A percentile compares a stretch with the other conserved stretches of the same genome.
phyloP scores from a whole-genome alignment of 1,140 invertebrate genomes.

The Oncopeltus fasciatus region DNA sequence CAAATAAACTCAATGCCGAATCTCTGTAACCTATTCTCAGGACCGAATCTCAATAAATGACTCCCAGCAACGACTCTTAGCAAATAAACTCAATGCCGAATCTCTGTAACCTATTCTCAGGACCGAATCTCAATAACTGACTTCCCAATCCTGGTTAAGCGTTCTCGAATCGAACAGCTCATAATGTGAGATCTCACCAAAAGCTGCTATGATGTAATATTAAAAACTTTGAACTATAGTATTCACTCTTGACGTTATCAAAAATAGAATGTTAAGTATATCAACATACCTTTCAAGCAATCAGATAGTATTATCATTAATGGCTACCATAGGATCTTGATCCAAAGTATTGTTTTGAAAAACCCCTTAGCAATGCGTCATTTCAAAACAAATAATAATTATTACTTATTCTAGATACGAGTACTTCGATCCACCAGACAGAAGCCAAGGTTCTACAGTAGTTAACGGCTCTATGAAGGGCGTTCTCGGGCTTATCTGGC shows the following conservation, averaged over 20 bases:
- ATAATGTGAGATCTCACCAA: too few species aligned
- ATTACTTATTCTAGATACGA: constrained; percentile 33
- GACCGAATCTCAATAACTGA: too few species aligned
- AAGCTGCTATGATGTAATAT: too few species aligned
- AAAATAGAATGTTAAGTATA: neutral
- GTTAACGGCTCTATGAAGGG: constrained; percentile 48
- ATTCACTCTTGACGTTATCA: neutral
- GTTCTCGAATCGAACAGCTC: too few species aligned
- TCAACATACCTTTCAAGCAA: neutral
- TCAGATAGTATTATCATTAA: neutral
- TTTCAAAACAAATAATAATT: neutral
- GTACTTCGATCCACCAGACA: constrained; percentile 51
- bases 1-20: too few species aligned
- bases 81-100: too few species aligned
- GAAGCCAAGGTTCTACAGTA: constrained; percentile 46
- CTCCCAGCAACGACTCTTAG: too few species aligned
- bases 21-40: too few species aligned
- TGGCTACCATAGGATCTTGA: neutral
- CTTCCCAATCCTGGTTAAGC: too few species aligned
- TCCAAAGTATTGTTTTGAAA: neutral
- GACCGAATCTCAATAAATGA: too few species aligned
- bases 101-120: too few species aligned
- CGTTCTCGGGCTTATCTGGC: constrained; percentile 48
- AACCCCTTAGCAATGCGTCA: neutral
- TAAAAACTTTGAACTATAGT: too few species aligned